Conservation (phyloP, 2,113 vertebrate species). For the Pseudorhombus dupliciocellatus region DNA sequence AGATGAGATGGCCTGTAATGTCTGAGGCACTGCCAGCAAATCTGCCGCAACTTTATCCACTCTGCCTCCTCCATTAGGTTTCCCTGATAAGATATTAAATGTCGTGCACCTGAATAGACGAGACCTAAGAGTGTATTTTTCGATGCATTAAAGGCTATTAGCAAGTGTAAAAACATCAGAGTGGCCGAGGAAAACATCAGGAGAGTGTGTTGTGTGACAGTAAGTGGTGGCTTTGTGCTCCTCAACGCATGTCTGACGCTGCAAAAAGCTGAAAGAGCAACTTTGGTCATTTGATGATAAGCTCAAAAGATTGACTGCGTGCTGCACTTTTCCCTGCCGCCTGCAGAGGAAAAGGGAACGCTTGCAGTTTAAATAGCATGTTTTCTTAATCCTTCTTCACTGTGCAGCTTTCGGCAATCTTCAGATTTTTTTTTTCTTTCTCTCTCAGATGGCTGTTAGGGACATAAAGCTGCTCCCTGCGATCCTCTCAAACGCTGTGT, state of each 20-base stretch:
- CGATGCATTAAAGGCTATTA: conserved; percentile 28
- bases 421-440: conserved; percentile 42
- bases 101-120: neutral
- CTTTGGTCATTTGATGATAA: conserved; percentile 66
- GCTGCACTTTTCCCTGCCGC: conserved; percentile 58
- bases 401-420: conserved; percentile 64
- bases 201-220: conserved; percentile 31
- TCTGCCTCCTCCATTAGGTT: conserved; percentile 31
- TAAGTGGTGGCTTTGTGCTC: conserved; percentile 29
- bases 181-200: neutral
- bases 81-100: conserved; percentile 27
- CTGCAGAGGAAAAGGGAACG: conserved; percentile 49
- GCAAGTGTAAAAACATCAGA: conserved; percentile 41
- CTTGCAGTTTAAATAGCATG: conserved; percentile 70
- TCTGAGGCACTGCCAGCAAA: conserved; percentile 29
- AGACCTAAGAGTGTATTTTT: conserved; percentile 40
- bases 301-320: conserved; percentile 61
- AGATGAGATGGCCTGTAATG: conserved; percentile 46
- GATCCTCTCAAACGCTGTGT: conserved; percentile 47
- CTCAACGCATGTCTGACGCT: conserved; percentile 13
- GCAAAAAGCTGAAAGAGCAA: conserved; percentile 59
- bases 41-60: conserved; percentile 29
- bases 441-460: conserved; percentile 50
- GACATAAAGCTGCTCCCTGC: conserved; percentile 63
- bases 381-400: conserved; percentile 75